Evolutionary conservation across 2,113 vertebrate genomes (phyloP).

Genomic region (Orthonyx spaldingii): DNA sequence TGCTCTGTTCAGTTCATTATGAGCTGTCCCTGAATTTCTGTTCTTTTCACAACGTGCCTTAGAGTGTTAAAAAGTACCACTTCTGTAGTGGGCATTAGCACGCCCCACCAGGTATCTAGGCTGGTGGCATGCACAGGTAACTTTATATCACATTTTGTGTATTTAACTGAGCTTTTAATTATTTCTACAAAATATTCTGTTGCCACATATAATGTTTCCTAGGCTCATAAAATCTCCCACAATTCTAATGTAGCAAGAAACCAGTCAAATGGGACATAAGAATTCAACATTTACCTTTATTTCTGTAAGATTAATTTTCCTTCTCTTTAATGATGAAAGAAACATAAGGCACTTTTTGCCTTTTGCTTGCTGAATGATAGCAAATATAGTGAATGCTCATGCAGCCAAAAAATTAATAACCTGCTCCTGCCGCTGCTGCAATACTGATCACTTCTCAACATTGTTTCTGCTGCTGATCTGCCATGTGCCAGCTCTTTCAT

Average conservation of each 20-base stretch:
- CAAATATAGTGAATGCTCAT: background rate
- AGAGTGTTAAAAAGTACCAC: background rate
- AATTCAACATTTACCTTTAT: background rate
- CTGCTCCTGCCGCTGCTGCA: background rate
- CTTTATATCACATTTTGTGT: background rate
- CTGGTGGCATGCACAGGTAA: background rate
- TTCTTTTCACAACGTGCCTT: background rate
- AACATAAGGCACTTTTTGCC: background rate
- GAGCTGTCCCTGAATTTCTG: background rate
- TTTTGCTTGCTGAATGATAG: background rate
- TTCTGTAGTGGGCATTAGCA: background rate
- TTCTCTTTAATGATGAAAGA: background rate
- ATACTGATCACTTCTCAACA: background rate
- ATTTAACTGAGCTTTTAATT: background rate
- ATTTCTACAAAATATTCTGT: background rate
- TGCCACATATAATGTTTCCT: background rate
- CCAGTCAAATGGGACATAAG: background rate
- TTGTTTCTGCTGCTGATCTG: background rate
- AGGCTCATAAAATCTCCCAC: background rate
- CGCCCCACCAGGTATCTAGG: background rate
- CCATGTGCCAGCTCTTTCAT: accelerated
- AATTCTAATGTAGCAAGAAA: background rate
- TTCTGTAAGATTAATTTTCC: background rate
- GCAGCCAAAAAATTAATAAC: background rate
- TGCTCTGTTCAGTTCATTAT: background rate